Evolutionary conservation across 2,113 vertebrate genomes (phyloP).

Genomic region (Pseudolaguvia tuberculata): DNA sequence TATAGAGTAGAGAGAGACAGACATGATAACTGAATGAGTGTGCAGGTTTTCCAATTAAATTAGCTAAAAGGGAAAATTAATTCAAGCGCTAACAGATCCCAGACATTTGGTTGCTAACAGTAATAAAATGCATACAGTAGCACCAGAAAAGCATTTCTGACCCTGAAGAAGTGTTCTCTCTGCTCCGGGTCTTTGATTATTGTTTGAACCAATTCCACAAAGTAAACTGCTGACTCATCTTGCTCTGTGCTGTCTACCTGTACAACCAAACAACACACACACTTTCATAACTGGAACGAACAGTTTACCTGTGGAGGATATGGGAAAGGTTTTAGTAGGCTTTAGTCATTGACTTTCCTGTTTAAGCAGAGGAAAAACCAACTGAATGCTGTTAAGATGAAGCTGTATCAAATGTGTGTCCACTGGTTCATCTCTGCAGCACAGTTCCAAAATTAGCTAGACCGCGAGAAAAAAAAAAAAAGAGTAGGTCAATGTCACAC

Average conservation of each 20-base stretch:
- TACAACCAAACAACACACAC: not conserved
- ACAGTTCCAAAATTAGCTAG: constrained; percentile 41
- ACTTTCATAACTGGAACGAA: not conserved
- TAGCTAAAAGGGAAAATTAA: not conserved
- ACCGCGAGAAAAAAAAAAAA: not conserved
- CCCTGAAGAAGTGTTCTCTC: constrained; percentile 43
- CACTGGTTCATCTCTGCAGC: constrained; percentile 3
- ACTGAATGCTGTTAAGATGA: constrained; percentile 36
- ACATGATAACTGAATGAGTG: not conserved
- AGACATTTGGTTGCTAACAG: too few species aligned
- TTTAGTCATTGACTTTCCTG: not conserved
- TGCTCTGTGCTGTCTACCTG: constrained; percentile 9
- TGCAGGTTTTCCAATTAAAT: not conserved
- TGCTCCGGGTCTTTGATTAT: constrained; percentile 30
- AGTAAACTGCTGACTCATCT: constrained; percentile 21
- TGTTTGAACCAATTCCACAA: constrained; percentile 32
- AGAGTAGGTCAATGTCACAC: not conserved
- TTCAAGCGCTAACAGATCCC: not conserved
- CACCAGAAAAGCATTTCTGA: not conserved
- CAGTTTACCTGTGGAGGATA: not conserved
- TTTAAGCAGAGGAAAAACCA: constrained; percentile 22
- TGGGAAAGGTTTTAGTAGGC: not conserved
- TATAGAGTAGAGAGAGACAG: constrained; percentile 29
- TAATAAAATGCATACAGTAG: not conserved
- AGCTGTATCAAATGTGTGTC: constrained; percentile 8